Conservation (phyloP, 2,797 vertebrate species). For the Gadopsis marmoratus region DNA sequence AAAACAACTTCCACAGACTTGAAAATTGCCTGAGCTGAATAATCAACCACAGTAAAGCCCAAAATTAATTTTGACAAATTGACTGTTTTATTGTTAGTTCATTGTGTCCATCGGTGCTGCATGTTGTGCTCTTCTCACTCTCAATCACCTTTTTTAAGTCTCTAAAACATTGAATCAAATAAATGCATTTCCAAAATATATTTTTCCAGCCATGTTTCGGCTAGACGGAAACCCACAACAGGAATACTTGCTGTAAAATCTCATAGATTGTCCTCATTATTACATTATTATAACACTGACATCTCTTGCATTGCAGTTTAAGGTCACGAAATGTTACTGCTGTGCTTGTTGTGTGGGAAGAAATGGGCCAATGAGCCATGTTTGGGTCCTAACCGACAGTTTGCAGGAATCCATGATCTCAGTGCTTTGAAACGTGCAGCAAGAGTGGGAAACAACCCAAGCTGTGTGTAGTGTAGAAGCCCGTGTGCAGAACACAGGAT, state of each 20-base stretch:
- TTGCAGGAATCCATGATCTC: constrained; percentile 29
- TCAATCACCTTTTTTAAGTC: constrained; percentile 12
- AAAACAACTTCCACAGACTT: constrained; percentile 41
- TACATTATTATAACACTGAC: constrained; percentile 6
- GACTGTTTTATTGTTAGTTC: constrained; percentile 23
- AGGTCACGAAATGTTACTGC: constrained; percentile 1
- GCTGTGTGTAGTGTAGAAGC: constrained; percentile 34
- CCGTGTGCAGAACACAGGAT: constrained; percentile 18
- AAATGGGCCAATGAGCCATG: constrained; percentile 32
- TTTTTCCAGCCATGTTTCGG: not conserved
- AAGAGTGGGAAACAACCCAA: constrained; percentile 32
- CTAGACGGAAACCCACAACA: not conserved
- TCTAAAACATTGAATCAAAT: not conserved
- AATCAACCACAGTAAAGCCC: constrained; percentile 38
- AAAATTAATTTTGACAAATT: constrained; percentile 37
- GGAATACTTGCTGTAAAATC: not conserved
- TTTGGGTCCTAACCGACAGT: constrained; percentile 32
- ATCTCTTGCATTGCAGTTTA: constrained; percentile 6
- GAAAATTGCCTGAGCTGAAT: constrained; percentile 48
- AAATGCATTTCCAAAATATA: constrained; percentile 5
- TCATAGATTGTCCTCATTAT: not conserved
- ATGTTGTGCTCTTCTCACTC: constrained; percentile 4
- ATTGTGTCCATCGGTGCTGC: constrained; percentile 17
- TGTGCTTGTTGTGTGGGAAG: not conserved
- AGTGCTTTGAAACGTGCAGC: constrained; percentile 35